Percentiles rank a stretch among this genome's conserved stretches.
Evolutionary conservation across 2,113 vertebrate species (phyloP).

Genomic region (Scomber colias): DNA sequence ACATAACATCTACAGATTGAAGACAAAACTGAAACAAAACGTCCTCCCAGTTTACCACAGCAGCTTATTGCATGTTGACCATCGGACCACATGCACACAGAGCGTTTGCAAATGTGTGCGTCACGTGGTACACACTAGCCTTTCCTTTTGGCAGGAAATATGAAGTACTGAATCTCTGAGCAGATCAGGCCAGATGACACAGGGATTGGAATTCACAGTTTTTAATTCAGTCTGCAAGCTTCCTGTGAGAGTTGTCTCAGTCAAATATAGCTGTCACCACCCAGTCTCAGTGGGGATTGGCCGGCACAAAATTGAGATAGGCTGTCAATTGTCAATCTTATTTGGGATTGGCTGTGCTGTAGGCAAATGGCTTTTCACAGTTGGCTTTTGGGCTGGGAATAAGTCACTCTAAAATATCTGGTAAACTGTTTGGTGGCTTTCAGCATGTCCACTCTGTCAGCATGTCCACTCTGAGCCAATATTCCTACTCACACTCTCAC

Average conservation of each 20-base stretch:
- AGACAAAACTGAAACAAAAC: neutral
- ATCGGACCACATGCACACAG: neutral
- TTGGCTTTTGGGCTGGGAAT: conserved; percentile 33
- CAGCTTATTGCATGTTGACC: conserved; percentile 4
- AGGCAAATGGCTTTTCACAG: conserved; percentile 47
- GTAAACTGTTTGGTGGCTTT: conserved; percentile 31
- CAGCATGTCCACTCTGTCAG: conserved; percentile 28
- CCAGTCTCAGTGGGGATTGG: conserved; percentile 26
- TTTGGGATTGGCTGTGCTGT: conserved; percentile 25
- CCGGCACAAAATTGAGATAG: conserved; percentile 28
- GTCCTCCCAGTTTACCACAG: neutral
- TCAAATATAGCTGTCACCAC: conserved; percentile 32
- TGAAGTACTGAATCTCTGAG: neutral
- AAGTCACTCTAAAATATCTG: conserved; percentile 23
- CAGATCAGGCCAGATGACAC: neutral
- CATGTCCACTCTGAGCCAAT: conserved; percentile 13
- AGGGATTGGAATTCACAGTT: neutral
- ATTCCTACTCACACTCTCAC: neutral
- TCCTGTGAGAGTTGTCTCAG: conserved; percentile 14
- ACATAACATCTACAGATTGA: neutral
- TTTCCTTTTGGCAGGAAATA: neutral
- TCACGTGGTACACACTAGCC: neutral
- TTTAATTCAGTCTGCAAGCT: conserved; percentile 23
- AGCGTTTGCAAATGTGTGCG: neutral
- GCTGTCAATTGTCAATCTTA: conserved; percentile 37